Conservation (phyloP, 2,797 vertebrate species). For the Anabacerthia variegaticeps region DNA sequence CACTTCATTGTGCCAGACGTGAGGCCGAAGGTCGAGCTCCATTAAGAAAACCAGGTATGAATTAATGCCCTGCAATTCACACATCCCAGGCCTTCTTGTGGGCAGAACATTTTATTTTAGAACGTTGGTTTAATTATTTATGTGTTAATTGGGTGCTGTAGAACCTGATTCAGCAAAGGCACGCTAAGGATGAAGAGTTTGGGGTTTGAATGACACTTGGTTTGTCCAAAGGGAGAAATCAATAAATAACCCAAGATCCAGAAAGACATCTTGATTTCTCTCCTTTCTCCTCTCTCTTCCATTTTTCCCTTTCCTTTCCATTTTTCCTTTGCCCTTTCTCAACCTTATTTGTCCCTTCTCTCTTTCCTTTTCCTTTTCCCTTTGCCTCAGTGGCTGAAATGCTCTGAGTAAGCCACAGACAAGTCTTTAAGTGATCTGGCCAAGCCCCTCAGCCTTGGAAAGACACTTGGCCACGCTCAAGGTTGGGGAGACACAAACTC, state of each 20-base stretch:
- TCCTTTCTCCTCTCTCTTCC: background rate
- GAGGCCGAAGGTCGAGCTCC: slow-evolving; percentile 10
- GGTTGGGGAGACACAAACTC: background rate
- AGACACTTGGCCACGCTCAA: background rate
- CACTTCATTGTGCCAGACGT: background rate
- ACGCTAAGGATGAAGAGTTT: background rate
- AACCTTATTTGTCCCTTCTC: no score
- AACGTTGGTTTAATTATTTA: slow-evolving; percentile 53
- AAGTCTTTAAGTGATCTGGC: background rate
- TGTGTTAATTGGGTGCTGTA: slow-evolving; percentile 28
- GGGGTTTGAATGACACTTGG: background rate
- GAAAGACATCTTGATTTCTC: background rate
- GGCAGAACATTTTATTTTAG: background rate
- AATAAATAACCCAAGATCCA: background rate
- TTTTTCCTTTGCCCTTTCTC: no score
- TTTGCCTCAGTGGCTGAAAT: background rate
- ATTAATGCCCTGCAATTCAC: slow-evolving; percentile 36
- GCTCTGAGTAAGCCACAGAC: background rate
- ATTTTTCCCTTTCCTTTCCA: no score
- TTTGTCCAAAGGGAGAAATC: slow-evolving; percentile 6
- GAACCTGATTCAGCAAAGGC: background rate
- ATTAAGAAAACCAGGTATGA: slow-evolving; percentile 41
- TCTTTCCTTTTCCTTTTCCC: no score
- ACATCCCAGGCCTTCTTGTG: background rate
- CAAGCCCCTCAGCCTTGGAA: background rate